Conservation (phyloP, 2,888 invertebrate species). For the Lacanobia wlatinum region DNA sequence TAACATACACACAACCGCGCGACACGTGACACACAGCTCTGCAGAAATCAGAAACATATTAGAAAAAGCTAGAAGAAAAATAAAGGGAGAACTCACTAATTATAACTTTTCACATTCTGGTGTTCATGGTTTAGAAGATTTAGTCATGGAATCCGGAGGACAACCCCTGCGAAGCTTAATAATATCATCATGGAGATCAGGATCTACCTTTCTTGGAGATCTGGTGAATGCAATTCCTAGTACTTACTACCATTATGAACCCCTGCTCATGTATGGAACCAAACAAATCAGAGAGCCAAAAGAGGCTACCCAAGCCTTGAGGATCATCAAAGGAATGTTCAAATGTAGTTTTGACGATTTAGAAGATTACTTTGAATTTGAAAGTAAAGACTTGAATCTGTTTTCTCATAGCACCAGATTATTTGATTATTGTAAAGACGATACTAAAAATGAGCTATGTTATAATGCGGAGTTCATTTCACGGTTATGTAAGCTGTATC, state of each 20-base stretch:
- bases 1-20: not conserved
- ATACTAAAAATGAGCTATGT: constrained; percentile 85
- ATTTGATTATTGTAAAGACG: constrained; percentile 94
- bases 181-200: constrained; percentile 97
- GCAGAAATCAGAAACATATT: constrained; percentile 80
- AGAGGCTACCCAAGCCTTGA: constrained; percentile 92
- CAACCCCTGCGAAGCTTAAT: constrained; percentile 94
- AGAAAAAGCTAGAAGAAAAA: constrained; percentile 81
- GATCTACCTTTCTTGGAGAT: constrained; percentile 97
- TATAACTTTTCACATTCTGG: constrained; percentile 82
- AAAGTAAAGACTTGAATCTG: constrained; percentile 94
- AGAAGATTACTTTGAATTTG: constrained; percentile 94
- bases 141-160: constrained; percentile 93
- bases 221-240: constrained; percentile 95
- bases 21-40: not conserved
- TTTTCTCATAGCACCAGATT: constrained; percentile 96
- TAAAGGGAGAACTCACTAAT: constrained; percentile 81
- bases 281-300: constrained; percentile 95
- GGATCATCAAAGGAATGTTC: constrained; percentile 93
- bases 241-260: constrained; percentile 97
- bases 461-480: constrained; percentile 92
- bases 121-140: constrained; percentile 91
- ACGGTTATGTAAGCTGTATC: constrained; percentile 95
- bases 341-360: constrained; percentile 94
- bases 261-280: constrained; percentile 95